Percentiles rank a stretch among this genome's conserved stretches.
phyloP scores from a whole-genome alignment of 1,140 invertebrate genomes.

The Drosophila hydei region DNA sequence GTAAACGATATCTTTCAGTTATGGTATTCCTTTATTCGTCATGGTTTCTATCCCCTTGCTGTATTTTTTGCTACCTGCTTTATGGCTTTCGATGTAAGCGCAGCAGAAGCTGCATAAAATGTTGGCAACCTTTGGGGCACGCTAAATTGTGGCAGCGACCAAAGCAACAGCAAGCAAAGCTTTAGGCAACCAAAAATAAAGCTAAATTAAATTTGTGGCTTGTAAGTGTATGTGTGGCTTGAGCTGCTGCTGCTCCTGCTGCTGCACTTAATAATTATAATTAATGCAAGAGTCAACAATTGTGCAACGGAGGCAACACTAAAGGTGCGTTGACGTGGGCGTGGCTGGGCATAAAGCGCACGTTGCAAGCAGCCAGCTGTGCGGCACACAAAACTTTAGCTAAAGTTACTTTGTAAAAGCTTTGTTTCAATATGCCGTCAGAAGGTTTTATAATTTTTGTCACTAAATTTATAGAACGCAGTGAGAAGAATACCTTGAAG shows the following conservation, averaged over 20 bases:
- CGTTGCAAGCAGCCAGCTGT: background rate
- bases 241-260: constrained; percentile 20
- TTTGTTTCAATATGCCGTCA: background rate
- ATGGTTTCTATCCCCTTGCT: background rate
- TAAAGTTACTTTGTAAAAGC: constrained; percentile 36
- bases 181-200: constrained; percentile 46
- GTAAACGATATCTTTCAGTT: too few species aligned
- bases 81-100: constrained; percentile 3
- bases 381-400: constrained; percentile 13
- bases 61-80: constrained; percentile 2
- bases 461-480: background rate
- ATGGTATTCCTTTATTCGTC: background rate
- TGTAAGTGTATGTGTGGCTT: constrained; percentile 13
- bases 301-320: constrained; percentile 33
- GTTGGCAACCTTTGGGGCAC: constrained; percentile 16
- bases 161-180: constrained; percentile 10
- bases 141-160: constrained; percentile 18
- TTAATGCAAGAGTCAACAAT: constrained; percentile 63
- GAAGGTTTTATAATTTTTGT: background rate
- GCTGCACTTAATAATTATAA: constrained; percentile 65
- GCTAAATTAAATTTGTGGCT: constrained; percentile 31
- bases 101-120: constrained; percentile 32
- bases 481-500: too few species aligned
- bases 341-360: background rate
- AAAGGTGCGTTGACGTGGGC: constrained; percentile 22